Evolutionary conservation across 2,888 invertebrate genomes (phyloP).

Genomic region (Spodoptera exigua): DNA sequence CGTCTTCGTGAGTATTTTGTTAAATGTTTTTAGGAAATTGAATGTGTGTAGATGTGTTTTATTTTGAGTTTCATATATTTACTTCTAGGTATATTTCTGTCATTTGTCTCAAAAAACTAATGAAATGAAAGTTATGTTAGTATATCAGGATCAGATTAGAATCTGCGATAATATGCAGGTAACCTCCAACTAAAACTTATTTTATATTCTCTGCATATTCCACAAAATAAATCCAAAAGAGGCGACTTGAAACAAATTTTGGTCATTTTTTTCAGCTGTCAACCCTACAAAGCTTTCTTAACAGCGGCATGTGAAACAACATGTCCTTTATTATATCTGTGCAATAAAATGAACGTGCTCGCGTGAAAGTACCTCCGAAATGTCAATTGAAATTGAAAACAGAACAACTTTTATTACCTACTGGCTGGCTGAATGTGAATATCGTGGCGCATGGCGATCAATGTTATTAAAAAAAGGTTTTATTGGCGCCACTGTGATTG

Average conservation of each 20-base stretch:
- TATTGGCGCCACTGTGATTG: constrained; percentile 27
- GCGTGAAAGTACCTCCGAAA: constrained; percentile 59
- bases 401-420: constrained; percentile 38
- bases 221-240: too few species aligned
- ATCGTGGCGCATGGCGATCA: constrained; percentile 41
- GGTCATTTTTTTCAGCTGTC: constrained; percentile 21
- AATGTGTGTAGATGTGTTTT: not conserved
- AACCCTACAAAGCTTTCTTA: constrained; percentile 66
- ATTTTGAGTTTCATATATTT: not conserved
- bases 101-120: too few species aligned
- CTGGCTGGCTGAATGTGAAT: constrained; percentile 22
- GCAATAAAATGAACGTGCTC: constrained; percentile 57
- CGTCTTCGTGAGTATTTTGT: constrained; percentile 17
- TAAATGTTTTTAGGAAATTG: constrained; percentile 22
- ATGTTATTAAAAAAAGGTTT: constrained; percentile 49
- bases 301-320: constrained; percentile 63
- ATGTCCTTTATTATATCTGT: constrained; percentile 69
- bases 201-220: too few species aligned
- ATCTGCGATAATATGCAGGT: too few species aligned
- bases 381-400: constrained; percentile 57
- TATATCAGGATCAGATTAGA: too few species aligned
- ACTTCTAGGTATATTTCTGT: not conserved
- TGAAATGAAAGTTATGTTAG: too few species aligned
- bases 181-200: too few species aligned
- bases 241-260: too few species aligned